Conservation (phyloP, 2,797 vertebrate species). For the Crenuchus spilurus region DNA sequence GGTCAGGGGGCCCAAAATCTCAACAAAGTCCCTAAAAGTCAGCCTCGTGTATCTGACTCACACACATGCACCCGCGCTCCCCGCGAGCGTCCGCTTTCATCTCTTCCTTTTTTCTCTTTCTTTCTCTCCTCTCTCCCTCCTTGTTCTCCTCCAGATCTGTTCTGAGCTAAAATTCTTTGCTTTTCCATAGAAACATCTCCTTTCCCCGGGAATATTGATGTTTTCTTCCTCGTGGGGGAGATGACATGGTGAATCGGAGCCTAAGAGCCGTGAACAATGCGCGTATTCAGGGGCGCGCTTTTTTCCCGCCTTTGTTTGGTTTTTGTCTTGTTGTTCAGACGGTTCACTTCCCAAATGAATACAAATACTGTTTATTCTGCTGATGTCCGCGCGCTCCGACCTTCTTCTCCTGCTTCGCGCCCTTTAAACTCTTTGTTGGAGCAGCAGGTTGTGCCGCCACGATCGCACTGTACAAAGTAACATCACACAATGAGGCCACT, state of each 20-base stretch:
- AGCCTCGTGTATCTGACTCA: constrained; percentile 89
- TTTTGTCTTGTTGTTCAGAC: constrained; percentile 78
- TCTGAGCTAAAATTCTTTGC: constrained; percentile 93
- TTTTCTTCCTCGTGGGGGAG: constrained; percentile 98
- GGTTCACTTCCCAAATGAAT: constrained; percentile 88
- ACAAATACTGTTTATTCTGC: constrained; percentile 93
- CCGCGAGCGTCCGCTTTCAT: constrained; percentile 89
- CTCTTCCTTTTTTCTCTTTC: constrained; percentile 81
- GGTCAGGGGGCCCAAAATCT: constrained; percentile 70
- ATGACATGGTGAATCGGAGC: constrained; percentile 99
- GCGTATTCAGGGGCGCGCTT: constrained; percentile 84
- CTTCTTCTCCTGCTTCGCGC: constrained; percentile 87
- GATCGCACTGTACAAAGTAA: constrained; percentile 78
- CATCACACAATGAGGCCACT: constrained; percentile 75
- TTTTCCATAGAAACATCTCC: constrained; percentile 99
- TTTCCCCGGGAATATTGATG: constrained; percentile 98
- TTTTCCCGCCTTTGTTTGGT: constrained; percentile 68
- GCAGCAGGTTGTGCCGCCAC: constrained; percentile 88
- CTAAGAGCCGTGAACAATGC: constrained; percentile 91
- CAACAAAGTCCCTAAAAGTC: constrained; percentile 82
- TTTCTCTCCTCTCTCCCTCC: constrained; percentile 75
- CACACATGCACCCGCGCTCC: constrained; percentile 82
- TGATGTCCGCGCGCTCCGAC: constrained; percentile 80
- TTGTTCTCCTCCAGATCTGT: constrained; percentile 86
- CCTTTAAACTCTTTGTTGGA: constrained; percentile 85